Evolutionary conservation across 2,113 vertebrate species (phyloP).

Genomic region (Lucifuga dentata): DNA sequence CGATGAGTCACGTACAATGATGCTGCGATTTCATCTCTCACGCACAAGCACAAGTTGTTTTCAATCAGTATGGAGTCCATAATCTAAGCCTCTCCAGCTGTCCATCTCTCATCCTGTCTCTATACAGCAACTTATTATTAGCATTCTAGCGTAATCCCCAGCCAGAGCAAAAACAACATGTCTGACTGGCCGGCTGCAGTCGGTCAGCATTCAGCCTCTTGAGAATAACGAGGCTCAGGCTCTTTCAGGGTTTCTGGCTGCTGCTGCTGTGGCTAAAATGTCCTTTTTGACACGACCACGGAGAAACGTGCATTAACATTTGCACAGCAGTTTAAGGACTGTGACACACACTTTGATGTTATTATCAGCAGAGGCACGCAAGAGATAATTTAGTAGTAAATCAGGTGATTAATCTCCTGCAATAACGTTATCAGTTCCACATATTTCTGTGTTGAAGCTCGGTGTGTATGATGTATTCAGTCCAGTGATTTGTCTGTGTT

Average conservation of each 20-base stretch:
- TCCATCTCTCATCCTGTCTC: slow-evolving; percentile 56
- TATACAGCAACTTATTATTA: slow-evolving; percentile 72
- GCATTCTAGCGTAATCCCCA: slow-evolving; percentile 73
- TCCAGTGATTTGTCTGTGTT: slow-evolving; percentile 74
- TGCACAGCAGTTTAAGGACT: background rate
- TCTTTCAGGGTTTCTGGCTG: slow-evolving; percentile 15
- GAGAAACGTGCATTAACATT: slow-evolving; percentile 15
- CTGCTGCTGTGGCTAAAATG: background rate
- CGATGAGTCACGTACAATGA: slow-evolving; percentile 71
- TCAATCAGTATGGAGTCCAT: slow-evolving; percentile 72
- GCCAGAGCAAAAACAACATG: slow-evolving; percentile 66
- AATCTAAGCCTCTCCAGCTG: slow-evolving; percentile 64
- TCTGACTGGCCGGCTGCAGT: slow-evolving; percentile 54
- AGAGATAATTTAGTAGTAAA: slow-evolving; percentile 19
- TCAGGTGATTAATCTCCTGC: slow-evolving; percentile 6
- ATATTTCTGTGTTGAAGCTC: slow-evolving; percentile 47
- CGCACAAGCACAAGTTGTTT: slow-evolving; percentile 58
- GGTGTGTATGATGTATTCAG: slow-evolving; percentile 68
- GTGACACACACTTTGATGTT: background rate
- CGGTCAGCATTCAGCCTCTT: slow-evolving; percentile 50
- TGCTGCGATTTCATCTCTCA: slow-evolving; percentile 33
- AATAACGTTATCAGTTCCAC: slow-evolving; percentile 37
- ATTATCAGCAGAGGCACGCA: slow-evolving; percentile 15
- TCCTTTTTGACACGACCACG: slow-evolving; percentile 14
- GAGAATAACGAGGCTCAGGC: slow-evolving; percentile 21